Evolutionary conservation across 1,140 invertebrate genomes (phyloP).

Genomic region (Planococcus citri): DNA sequence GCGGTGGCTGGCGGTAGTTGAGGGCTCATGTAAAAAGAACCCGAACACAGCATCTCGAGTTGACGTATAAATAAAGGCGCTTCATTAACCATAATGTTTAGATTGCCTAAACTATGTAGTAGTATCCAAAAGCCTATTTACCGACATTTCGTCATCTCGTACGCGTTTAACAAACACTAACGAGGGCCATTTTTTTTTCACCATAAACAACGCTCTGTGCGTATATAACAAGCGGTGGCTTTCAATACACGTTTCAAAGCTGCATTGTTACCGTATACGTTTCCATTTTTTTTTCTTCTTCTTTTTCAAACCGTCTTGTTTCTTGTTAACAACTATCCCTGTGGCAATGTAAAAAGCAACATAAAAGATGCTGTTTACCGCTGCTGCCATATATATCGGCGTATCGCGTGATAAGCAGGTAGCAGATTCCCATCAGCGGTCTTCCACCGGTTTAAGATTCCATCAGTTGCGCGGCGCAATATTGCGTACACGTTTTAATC

Average conservation of each 20-base stretch:
- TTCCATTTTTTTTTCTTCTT: conserved; percentile 11
- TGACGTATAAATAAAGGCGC: too few relatives aligned
- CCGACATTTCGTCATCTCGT: not conserved
- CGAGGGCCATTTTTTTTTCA: not conserved
- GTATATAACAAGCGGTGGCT: conserved; percentile 13
- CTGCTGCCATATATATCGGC: conserved; percentile 18
- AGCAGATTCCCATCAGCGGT: conserved; percentile 16
- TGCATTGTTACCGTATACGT: conserved; percentile 19
- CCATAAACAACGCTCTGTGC: conserved; percentile 10
- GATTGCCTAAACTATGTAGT: too few relatives aligned
- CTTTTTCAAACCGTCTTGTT: conserved; percentile 14
- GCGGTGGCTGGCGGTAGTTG: too few relatives aligned
- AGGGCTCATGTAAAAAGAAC: too few relatives aligned
- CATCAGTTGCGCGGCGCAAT: conserved; percentile 14
- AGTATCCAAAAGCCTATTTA: not conserved
- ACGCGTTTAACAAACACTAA: not conserved
- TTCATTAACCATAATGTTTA: too few relatives aligned
- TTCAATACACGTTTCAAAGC: conserved; percentile 12
- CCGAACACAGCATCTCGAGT: too few relatives aligned
- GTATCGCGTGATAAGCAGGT: conserved; percentile 18
- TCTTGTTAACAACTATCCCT: conserved; percentile 18
- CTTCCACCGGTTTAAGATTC: conserved; percentile 4
- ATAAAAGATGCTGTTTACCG: conserved; percentile 14
- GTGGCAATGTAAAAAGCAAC: conserved; percentile 15
- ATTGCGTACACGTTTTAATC: not conserved